Evolutionary conservation across 2,888 invertebrate species (phyloP), one percentile per base, ranked within the genome.

Genomic region (Drosophila lacicola): DNA sequence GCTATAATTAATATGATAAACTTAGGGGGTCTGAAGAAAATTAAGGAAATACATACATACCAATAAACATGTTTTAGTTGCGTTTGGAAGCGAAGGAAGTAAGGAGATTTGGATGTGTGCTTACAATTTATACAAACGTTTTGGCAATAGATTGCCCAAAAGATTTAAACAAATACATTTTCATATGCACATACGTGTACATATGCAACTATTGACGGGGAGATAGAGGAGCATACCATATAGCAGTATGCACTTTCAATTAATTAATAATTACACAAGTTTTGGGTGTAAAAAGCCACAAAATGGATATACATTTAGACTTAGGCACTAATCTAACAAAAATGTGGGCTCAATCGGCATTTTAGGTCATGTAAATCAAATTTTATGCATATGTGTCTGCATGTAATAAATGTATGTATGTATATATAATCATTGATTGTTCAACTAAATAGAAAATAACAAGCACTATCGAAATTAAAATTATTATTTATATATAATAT

Each of bases 261-360:
- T 36, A 50, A 39, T 29, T 33, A 53, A 41, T 66, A 66, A 63
- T 70, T 70, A 73, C 73, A 84, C 68, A 73, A 71, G 67, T 79
- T 68, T 82, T 78, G 85, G 89, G 88, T 85, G 89, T 85, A 86
- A 88, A 85, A 85, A 86, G 83, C 85, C 85, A 86, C 87, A 85
- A 88, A 73, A 74, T 75, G 76, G 56, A 65, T 58, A 51, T 57
- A 64, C 63, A 62, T 65, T 76, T 87, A 87, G 82, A 82, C 85
- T 85, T 85, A 88, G 80, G 84, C 83, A 85, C 88, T 85, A 85
- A 74, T 68, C 85, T 86, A 88, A 86, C 89, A 86, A 88, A 86
- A 83, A 68, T 82, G 74, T 82, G 83, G 74, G 78, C 81, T 80
- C 67, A 37, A 66, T 29, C 50, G 67, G 67, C 67, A 68, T 66